Evolutionary conservation across 2,888 invertebrate species (phyloP).

Genomic region (Lithophane semibrunnea): DNA sequence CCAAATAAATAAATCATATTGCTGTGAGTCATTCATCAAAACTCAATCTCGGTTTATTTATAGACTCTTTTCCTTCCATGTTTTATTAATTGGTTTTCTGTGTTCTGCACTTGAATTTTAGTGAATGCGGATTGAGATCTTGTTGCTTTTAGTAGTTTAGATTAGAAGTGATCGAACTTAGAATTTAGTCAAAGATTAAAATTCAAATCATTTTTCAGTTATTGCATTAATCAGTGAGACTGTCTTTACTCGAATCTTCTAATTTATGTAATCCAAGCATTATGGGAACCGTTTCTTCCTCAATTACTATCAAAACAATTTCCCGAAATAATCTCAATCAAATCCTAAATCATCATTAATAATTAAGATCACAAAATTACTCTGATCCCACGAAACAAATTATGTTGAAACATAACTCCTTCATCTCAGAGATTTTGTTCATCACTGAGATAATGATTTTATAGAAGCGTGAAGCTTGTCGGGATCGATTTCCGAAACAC

Average conservation of each 20-base stretch:
- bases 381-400: conserved; percentile 46
- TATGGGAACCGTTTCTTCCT: conserved; percentile 1
- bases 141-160: neutral
- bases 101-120: conserved; percentile 11
- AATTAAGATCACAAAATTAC: conserved; percentile 56
- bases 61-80: conserved; percentile 38
- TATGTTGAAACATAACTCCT: conserved; percentile 55
- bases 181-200: neutral
- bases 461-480: conserved; percentile 67
- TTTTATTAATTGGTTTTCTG: conserved; percentile 46
- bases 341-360: conserved; percentile 57
- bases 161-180: neutral
- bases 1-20: conserved; percentile 80
- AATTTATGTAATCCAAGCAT: conserved; percentile 29
- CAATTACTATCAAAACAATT: conserved; percentile 44
- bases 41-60: conserved; percentile 70
- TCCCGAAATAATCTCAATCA: conserved; percentile 52
- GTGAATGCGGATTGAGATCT: neutral
- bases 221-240: neutral
- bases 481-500: conserved; percentile 79
- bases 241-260: neutral
- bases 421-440: conserved; percentile 49
- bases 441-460: conserved; percentile 61
- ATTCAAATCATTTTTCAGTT: neutral
- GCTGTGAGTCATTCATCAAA: conserved; percentile 78